Base-by-base conservation (phyloP, 2,888 invertebrate species). In the Eumerus sabulonum region DNA sequence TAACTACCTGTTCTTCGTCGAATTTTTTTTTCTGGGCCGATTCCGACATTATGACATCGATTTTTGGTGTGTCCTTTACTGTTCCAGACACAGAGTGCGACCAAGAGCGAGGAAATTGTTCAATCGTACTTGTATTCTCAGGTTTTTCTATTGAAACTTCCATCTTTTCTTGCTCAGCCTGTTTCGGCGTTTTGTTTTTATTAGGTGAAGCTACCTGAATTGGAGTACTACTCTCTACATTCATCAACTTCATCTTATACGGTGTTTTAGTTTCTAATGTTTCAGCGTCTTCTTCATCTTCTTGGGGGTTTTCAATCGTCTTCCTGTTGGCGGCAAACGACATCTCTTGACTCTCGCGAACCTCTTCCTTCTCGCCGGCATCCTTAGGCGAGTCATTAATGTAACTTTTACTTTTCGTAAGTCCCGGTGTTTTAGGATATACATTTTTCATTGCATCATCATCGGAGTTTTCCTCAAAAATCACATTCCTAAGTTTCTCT, bases 101-200 rank as follows among this genome's bases (percentile, higher is more conserved):
- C 84, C 84, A 84, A 0, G 84, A 83, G 5, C 63, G 84, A 0
- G 84, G 79, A 63, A 83, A 83, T n/a, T n/a, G n/a, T n/a, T n/a
- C n/a, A 90, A 87, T 84, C 93, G 92, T 1, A 94, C 91, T 88
- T 90, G 92, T 62, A 90, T 86, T 87, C 9, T 35, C 14, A 14
- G 36, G 36, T 5, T 14, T 51, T 12, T 60, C 68, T 9, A 70
- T 60, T 2, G 13, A 9, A 17, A 56, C 57, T 19, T 62, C 9
- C 4, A 7, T 27, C 7, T 53, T 13, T 7, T 56, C 36, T 50
- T 13, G 47, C 0, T 60, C 12, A 9, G 42, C 7, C 1, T 19
- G 4, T 16, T 42, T 50, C 1, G 27, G 18, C n/a, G 50, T 35
- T 2, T 50, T 56, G 1, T 44, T 45, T 7, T 14, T 59, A 42